These are phyloP conservation scores for Hestina assimilis DNA, from an alignment of 1,140 invertebrate genomes.

Conservation along the genomic window DNA sequence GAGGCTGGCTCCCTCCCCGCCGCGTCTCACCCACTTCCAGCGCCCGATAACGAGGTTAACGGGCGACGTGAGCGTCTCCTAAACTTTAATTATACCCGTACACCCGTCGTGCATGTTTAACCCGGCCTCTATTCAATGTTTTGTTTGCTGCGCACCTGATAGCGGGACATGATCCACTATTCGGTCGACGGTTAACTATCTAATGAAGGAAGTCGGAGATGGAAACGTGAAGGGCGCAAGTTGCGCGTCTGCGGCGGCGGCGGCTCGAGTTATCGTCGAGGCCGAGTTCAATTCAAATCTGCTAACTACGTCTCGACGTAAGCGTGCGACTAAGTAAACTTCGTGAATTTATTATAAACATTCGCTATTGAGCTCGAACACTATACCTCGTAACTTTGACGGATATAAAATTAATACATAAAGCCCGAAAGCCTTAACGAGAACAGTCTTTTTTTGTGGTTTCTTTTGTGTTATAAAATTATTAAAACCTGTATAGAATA, in stretches of 20 bases:
- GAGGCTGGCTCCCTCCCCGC: conserved; percentile 51
- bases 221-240: conserved; percentile 39
- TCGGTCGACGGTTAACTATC: conserved; percentile 51
- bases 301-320: conserved; percentile 47
- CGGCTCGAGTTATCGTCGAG: conserved; percentile 29
- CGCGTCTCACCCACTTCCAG: conserved; percentile 75
- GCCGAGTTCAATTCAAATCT: conserved; percentile 45
- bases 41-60: conserved; percentile 78
- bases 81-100: conserved; percentile 78
- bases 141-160: conserved; percentile 74
- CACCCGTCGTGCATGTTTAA: conserved; percentile 76
- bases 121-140: conserved; percentile 72
- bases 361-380: conserved; percentile 37
- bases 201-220: conserved; percentile 54
- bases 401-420: conserved; percentile 14
- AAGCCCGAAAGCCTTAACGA: background rate
- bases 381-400: conserved; percentile 27
- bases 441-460: conserved; percentile 4
- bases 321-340: conserved; percentile 44
- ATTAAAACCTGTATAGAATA: background rate
- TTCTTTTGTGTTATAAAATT: background rate
- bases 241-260: conserved; percentile 30
- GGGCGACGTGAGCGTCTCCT: conserved; percentile 77
- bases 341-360: conserved; percentile 54
- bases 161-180: conserved; percentile 59